A percentile compares a stretch with the other conserved stretches of the same genome.
Conservation (phyloP, 2,797 vertebrate species). For the Momotus momota region DNA sequence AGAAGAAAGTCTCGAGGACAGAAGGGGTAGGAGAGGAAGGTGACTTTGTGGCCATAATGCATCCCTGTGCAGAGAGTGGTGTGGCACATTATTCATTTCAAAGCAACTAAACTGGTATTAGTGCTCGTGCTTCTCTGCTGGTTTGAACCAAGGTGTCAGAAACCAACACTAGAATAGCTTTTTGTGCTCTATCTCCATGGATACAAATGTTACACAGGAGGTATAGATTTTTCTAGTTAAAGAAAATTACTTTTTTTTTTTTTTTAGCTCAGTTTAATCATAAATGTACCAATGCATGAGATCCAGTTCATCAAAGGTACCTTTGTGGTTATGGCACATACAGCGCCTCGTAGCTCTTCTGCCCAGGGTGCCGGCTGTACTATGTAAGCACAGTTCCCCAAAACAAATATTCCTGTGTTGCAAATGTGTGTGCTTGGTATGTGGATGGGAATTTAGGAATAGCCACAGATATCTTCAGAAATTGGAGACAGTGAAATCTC, state of each 20-base stretch:
- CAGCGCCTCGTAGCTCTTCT: not conserved
- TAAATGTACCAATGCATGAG: constrained; percentile 43
- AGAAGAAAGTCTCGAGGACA: not conserved
- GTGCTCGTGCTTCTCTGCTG: not conserved
- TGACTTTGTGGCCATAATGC: not conserved
- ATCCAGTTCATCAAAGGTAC: constrained; percentile 54
- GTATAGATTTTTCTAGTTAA: constrained; percentile 52
- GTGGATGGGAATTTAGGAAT: constrained; percentile 36
- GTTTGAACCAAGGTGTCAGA: not conserved
- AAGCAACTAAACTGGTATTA: not conserved
- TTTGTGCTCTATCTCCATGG: constrained; percentile 45
- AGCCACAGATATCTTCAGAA: constrained; percentile 49
- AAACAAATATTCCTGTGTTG: constrained; percentile 68
- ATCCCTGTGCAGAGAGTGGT: not conserved
- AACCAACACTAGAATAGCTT: constrained; percentile 1
- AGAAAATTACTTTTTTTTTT: constrained; percentile 28
- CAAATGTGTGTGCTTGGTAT: constrained; percentile 29
- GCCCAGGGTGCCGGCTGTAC: not conserved
- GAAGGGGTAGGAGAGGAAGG: not conserved
- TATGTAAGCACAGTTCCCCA: constrained; percentile 54
- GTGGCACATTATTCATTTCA: constrained; percentile 4
- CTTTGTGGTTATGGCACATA: constrained; percentile 27
- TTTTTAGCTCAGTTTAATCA: constrained; percentile 13
- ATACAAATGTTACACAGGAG: constrained; percentile 38
- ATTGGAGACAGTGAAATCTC: constrained; percentile 49